Evolutionary conservation across 2,797 vertebrate genomes (phyloP).

Genomic region (Megalops cyprinoides): DNA sequence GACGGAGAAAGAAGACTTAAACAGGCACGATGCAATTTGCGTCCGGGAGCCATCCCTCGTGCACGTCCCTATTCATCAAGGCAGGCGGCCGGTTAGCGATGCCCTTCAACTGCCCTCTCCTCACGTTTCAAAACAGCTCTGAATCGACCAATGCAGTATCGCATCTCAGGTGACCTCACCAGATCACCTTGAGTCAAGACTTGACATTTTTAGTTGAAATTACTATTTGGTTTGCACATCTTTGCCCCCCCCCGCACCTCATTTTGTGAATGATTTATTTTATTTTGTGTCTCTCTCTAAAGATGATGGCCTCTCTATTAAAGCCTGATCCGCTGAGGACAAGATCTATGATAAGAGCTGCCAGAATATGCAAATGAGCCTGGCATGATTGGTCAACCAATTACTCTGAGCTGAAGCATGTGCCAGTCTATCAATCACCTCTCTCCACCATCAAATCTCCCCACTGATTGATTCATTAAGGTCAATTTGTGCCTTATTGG

Average conservation of each 20-base stretch:
- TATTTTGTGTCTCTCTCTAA: neutral
- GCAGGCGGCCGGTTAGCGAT: constrained; percentile 17
- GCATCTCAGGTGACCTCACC: no score
- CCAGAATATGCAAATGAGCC: constrained; percentile 12
- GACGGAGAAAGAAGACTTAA: no score
- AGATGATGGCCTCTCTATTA: neutral
- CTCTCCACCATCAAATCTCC: neutral
- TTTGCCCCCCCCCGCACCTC: neutral
- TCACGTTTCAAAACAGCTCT: no score
- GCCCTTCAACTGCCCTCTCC: no score
- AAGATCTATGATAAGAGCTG: neutral
- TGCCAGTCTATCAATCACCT: neutral
- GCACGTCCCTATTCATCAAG: no score
- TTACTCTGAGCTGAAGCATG: neutral
- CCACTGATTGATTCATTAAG: neutral
- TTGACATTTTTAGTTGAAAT: no score
- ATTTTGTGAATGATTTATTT: no score
- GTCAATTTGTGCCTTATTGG: neutral
- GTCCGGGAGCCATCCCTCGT: no score
- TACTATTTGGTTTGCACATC: no score
- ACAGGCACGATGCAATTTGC: no score
- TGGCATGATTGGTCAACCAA: neutral
- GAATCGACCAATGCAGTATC: no score
- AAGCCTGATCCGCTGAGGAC: neutral
- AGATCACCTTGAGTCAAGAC: no score